Evolutionary conservation across 2,888 invertebrate genomes (phyloP).

Genomic region (Helleia helle): DNA sequence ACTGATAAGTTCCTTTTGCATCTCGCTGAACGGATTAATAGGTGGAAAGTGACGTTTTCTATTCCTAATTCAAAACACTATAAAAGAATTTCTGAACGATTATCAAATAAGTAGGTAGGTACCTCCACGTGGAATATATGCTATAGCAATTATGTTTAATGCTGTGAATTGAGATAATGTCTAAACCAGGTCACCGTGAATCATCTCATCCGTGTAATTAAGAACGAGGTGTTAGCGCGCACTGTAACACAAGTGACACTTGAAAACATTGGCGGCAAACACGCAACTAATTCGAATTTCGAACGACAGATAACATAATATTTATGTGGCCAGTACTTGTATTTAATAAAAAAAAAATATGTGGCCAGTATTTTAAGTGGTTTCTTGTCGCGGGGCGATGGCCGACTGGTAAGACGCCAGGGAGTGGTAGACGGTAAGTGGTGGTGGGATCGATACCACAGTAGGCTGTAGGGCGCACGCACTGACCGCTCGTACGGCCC

Average conservation of each 20-base stretch:
- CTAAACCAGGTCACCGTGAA: slow-evolving; percentile 42
- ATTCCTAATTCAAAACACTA: background rate
- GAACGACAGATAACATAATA: slow-evolving; percentile 21
- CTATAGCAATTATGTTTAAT: slow-evolving; percentile 23
- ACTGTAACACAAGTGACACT: slow-evolving; percentile 24
- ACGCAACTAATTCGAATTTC: slow-evolving; percentile 17
- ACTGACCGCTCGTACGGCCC: slow-evolving; percentile 54
- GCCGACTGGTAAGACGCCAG: slow-evolving; percentile 55
- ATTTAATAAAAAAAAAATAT: slow-evolving; percentile 16
- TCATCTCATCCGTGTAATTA: slow-evolving; percentile 44
- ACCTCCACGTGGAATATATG: background rate
- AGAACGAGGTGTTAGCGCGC: slow-evolving; percentile 26
- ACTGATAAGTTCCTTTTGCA: slow-evolving; percentile 54
- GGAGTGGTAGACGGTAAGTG: slow-evolving; percentile 52
- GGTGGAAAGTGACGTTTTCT: slow-evolving; percentile 34
- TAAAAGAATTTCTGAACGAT: background rate
- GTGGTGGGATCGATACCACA: slow-evolving; percentile 66
- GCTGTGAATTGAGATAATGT: slow-evolving; percentile 48
- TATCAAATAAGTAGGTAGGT: background rate
- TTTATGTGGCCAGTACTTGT: slow-evolving; percentile 24
- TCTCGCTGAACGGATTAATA: slow-evolving; percentile 39
- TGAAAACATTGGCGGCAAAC: slow-evolving; percentile 14
- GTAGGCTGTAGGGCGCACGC: slow-evolving; percentile 65
- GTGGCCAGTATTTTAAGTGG: slow-evolving; percentile 31
- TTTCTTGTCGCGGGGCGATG: slow-evolving; percentile 57